Base-by-base conservation (phyloP, 2,888 invertebrate species). In the Auanema freiburgensis region DNA sequence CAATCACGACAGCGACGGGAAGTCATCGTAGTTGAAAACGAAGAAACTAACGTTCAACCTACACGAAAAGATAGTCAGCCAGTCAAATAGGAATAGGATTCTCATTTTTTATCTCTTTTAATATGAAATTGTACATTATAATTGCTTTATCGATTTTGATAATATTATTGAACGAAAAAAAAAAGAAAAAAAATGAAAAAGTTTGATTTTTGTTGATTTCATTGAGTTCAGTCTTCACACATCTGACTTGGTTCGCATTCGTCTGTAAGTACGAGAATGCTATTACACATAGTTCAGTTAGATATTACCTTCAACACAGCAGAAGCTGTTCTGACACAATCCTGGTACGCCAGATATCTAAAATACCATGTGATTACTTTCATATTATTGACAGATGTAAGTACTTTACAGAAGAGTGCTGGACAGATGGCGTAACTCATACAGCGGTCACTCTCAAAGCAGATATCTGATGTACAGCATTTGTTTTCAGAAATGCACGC, bases 401-500 rank as follows among this genome's bases (percentile, higher is more conserved):
- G 5, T 57, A 70, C 66, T 62, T 71, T 69, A 63, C 76, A 76
- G 55, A 60, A 68, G 4, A 61, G 56, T 40, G 60, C 61, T 11
- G 72, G 71, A 21, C 72, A 73, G 8, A 68, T 60, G 24, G 68
- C 52, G 14, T 23, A 50, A 44, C 59, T 57, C 33, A 40, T 57
- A 54, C 78, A 78, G 24, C 67, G 63, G 5, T 42, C 54, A 51
- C 70, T 65, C 16, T 57, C 58, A 33, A 61, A 71, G 63, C 79
- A 79, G 14, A 65, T 68, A 2, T 69, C 62, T n/a, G 57, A 42
- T 10, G 74, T 73, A 57, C 79, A 79, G 58, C 79, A 79, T 44
- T 66, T 62, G 16, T 66, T 63, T 18, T 75, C 70, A 8, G 58
- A 55, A 12, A 74, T 65, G 57, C 79, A 79, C 18, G 78, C 66